Evolutionary conservation across 2,888 invertebrate species (phyloP).

Genomic region (Lymantria monacha): DNA sequence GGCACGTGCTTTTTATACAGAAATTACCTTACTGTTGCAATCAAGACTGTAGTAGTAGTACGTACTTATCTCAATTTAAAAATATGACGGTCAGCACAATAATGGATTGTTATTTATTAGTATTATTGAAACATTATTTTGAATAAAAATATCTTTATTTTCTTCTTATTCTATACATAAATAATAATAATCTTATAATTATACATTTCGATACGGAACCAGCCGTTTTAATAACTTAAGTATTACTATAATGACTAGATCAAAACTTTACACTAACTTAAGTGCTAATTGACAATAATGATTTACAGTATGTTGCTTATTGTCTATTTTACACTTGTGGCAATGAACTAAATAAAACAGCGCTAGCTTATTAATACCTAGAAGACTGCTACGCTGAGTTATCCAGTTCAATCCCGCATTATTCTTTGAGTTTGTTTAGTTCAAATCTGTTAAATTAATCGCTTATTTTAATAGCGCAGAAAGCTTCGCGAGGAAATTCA

Average conservation of each 20-base stretch:
- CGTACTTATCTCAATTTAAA: not conserved
- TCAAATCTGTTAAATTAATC: too few relatives aligned
- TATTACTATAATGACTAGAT: not conserved
- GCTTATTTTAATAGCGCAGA: too few relatives aligned
- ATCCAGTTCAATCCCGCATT: too few relatives aligned
- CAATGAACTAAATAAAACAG: too few relatives aligned
- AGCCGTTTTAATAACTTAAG: slow-evolving; percentile 13
- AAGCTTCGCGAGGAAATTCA: too few relatives aligned
- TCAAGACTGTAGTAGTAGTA: not conserved
- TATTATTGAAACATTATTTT: not conserved
- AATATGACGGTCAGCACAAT: not conserved
- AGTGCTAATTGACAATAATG: too few relatives aligned
- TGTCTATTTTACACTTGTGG: too few relatives aligned
- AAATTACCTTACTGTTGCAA: not conserved
- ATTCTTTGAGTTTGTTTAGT: too few relatives aligned
- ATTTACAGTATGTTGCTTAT: too few relatives aligned
- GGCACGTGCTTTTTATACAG: not conserved
- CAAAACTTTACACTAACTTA: not conserved
- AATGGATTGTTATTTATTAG: not conserved
- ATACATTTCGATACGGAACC: slow-evolving; percentile 10
- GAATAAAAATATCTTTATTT: not conserved
- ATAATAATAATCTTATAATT: not conserved
- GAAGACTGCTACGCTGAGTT: too few relatives aligned
- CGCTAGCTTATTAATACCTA: too few relatives aligned
- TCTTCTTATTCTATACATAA: too few relatives aligned